A percentile compares a stretch with the other conserved stretches of the same genome.
Conservation (phyloP, 2,113 vertebrate species). For the Shinisaurus crocodilurus region DNA sequence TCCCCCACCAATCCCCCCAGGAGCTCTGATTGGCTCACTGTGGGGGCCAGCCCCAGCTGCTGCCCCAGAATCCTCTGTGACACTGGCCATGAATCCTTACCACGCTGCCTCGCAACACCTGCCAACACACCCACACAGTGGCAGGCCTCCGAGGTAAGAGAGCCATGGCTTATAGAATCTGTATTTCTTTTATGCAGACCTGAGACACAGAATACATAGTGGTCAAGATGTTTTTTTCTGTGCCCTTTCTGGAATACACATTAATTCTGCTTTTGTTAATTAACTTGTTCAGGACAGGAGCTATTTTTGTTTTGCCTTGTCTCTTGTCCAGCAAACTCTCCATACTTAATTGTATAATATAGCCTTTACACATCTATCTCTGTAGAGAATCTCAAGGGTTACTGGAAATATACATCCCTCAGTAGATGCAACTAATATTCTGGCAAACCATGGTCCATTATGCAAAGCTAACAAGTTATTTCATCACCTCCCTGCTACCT, state of each 20-base stretch:
- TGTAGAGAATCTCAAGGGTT: background rate
- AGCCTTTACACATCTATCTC: background rate
- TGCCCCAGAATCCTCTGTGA: no score
- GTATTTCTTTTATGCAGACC: no score
- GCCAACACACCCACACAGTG: no score
- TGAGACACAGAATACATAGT: no score
- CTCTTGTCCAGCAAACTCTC: background rate
- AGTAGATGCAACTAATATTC: background rate
- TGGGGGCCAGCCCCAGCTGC: no score
- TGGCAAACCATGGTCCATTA: background rate
- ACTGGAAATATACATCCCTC: no score
- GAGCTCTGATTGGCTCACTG: no score
- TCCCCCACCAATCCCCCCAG: no score
- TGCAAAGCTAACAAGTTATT: background rate
- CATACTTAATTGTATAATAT: background rate
- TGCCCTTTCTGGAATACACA: background rate
- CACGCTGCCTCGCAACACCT: no score
- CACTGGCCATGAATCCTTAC: no score
- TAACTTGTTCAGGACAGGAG: background rate
- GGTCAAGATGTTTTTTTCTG: background rate
- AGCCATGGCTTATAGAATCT: no score
- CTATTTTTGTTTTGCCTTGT: background rate
- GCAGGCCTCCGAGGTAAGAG: no score
- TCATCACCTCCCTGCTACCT: background rate
- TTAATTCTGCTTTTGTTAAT: background rate